Evolutionary conservation across 1,140 invertebrate genomes (phyloP), one percentile per base, ranked within the genome.

Genomic region (Vanessa atalanta): DNA sequence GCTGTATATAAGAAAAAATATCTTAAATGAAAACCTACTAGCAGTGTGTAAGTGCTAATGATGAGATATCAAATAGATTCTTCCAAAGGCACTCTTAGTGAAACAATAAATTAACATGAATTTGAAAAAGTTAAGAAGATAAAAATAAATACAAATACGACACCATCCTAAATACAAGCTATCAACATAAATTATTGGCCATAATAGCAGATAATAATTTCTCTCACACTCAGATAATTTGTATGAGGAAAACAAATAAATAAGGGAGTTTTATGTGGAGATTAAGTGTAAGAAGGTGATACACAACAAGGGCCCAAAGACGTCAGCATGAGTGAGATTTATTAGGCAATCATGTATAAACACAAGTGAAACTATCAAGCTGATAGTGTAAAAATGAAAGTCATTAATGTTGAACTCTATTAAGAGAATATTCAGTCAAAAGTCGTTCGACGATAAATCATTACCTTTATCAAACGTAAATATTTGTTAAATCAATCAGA

Each of bases 221-320:
- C 66, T 77, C 67, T 73, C 72, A 50, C 65, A 65, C 51, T 63
- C 37, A 70, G 53, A 77, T 79, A 80, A 79, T 83, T 80, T 76
- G 71, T 72, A 37, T 31, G 47, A 74, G 72, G 73, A 80, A 83
- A 85, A 85, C 82, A 85, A 76, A 83, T 82, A 85, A 82, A 85
- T 81, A 80, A 83, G 72, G 20, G 71, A 78, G 69, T 70, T 83
- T 79, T 48, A 66, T 73, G 77, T 60, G 60, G 70, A 72, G 75
- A 81, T 79, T 77, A 70, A 66, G 66, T n/a, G 51, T 53, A 74
- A 64, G 53, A 69, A 68, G 66, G 66, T 74, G 72, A 74, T 47
- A 71, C 72, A 69, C 66, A 53, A 63, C 72, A 57, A 69, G 57
- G 65, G 48, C 60, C 57, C 57, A 26, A 31, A 51, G 68, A 26